Evolutionary conservation across 2,113 vertebrate species (phyloP).

Genomic region (Phyllostomus hastatus): DNA sequence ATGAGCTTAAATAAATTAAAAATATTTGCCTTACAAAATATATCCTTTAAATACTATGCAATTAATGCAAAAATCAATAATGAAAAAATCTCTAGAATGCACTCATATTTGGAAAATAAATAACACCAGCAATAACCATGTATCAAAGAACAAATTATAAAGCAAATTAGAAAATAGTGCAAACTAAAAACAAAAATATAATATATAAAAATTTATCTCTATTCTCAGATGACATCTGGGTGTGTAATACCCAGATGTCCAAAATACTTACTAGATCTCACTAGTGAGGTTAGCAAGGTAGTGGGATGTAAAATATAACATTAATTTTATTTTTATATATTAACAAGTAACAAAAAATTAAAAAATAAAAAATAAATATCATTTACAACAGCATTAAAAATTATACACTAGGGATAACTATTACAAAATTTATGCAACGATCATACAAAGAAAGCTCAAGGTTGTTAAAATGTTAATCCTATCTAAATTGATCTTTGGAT

Average conservation of each 20-base stretch:
- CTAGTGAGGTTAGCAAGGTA: neutral
- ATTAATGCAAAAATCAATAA: neutral
- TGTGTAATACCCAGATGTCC: neutral
- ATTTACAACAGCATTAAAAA: neutral
- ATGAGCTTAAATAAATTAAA: neutral
- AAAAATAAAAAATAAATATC: neutral
- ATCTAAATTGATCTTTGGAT: neutral
- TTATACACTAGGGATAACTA: neutral
- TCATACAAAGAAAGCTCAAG: neutral
- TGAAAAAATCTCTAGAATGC: neutral
- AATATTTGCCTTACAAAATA: neutral
- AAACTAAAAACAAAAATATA: neutral
- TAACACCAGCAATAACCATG: neutral
- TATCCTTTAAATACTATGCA: neutral
- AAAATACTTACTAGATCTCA: neutral
- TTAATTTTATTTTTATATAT: neutral
- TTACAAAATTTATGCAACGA: neutral
- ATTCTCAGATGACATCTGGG: neutral
- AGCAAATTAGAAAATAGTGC: neutral
- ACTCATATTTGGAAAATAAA: conserved; percentile 17
- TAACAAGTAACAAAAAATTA: neutral
- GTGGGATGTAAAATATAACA: neutral
- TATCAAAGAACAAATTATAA: neutral
- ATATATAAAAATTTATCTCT: neutral
- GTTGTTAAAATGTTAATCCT: neutral